Conservation (phyloP, 2,797 vertebrate species). For the Cyclura pinguis region DNA sequence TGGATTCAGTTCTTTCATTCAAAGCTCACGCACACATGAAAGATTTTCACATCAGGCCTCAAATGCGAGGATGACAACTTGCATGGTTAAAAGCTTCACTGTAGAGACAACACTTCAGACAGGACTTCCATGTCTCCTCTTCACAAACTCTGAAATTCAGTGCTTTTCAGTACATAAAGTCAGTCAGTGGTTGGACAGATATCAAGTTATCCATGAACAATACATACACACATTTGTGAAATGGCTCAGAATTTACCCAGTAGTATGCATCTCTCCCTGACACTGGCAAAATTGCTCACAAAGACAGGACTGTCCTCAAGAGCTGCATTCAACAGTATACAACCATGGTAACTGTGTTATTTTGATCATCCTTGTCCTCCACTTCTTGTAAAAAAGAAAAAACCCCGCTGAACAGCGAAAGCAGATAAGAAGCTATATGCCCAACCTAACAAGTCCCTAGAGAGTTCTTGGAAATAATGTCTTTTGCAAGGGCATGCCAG, state of each 20-base stretch:
- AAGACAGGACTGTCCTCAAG: neutral
- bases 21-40: neutral
- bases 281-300: neutral
- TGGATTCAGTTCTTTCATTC: too few relatives aligned
- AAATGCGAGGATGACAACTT: neutral
- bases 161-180: neutral
- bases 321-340: neutral
- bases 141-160: neutral
- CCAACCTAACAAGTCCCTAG: neutral
- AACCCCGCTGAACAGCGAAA: neutral
- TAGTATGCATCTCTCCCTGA: neutral
- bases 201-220: neutral
- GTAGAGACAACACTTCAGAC: neutral
- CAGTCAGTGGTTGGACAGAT: neutral
- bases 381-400: neutral
- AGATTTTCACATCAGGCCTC: neutral
- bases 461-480: neutral
- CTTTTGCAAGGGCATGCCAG: neutral
- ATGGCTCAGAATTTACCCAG: neutral
- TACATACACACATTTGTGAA: neutral
- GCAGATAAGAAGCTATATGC: neutral
- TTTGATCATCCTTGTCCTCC: neutral
- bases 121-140: neutral
- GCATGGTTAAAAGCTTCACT: neutral
- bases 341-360: neutral